Conservation (phyloP, 64 coral and sea anemone species). For the Actinia equina region DNA sequence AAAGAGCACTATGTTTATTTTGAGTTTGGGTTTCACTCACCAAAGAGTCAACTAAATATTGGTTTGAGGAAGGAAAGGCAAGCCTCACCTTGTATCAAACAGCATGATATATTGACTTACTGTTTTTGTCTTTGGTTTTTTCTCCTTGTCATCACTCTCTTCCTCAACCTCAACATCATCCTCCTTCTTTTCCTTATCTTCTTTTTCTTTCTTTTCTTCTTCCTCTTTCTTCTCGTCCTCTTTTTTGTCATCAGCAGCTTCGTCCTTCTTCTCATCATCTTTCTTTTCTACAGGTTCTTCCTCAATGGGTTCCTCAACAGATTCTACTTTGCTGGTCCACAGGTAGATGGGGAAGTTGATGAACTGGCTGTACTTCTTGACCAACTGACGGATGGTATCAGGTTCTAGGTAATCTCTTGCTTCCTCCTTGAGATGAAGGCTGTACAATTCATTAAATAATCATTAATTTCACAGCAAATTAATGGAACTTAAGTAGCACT, state of each 20-base stretch:
- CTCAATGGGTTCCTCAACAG: constrained; percentile 93
- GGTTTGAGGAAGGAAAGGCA: too few relatives aligned
- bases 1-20: too few relatives aligned
- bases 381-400: constrained; percentile 81
- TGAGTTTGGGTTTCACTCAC: too few relatives aligned
- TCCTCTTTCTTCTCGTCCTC: constrained; percentile 53
- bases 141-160: constrained; percentile 91
- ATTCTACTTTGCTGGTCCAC: constrained; percentile 95
- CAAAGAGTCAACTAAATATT: too few relatives aligned
- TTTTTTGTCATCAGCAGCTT: constrained; percentile 49
- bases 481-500: too few relatives aligned
- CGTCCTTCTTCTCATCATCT: constrained; percentile 58
- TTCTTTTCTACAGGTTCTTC: constrained; percentile 67
- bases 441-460: constrained; percentile 5
- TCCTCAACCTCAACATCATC: constrained; percentile 86
- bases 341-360: constrained; percentile 99
- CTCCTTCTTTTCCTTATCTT: constrained; percentile 77
- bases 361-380: constrained; percentile 99
- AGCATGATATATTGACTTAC: background rate
- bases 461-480: too few relatives aligned
- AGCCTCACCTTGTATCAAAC: too few relatives aligned
- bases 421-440: constrained; percentile 96
- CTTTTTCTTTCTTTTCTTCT: constrained; percentile 54
- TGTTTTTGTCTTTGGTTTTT: constrained; percentile 98
- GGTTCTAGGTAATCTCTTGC: constrained; percentile 94